Evolutionary conservation across 2,797 vertebrate genomes (phyloP).

Genomic region (Sebastes wilsoni): DNA sequence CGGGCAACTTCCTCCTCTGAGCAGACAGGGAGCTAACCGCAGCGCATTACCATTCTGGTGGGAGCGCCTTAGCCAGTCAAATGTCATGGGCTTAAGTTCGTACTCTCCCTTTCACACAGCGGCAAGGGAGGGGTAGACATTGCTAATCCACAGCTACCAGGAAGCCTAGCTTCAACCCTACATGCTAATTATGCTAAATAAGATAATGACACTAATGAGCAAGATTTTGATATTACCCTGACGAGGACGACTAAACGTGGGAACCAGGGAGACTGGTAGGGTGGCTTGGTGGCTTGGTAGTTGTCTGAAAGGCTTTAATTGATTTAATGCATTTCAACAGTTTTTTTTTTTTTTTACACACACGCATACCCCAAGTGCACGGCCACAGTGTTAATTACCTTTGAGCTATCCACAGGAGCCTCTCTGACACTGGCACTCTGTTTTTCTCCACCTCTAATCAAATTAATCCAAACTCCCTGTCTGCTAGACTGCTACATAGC

Average conservation of each 20-base stretch:
- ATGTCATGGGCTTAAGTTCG: slow-evolving; percentile 57
- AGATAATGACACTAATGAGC: slow-evolving; percentile 39
- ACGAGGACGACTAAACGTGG: slow-evolving; percentile 23
- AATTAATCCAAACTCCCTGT: slow-evolving; percentile 66
- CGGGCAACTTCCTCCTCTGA: slow-evolving; percentile 40
- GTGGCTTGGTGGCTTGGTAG: neutral
- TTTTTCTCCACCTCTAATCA: slow-evolving; percentile 66
- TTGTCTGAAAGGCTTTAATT: slow-evolving; percentile 41
- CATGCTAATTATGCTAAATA: slow-evolving; percentile 45
- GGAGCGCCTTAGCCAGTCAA: slow-evolving; percentile 48
- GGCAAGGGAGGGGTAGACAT: slow-evolving; percentile 23
- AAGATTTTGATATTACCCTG: slow-evolving; percentile 32
- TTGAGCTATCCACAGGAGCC: slow-evolving; percentile 61
- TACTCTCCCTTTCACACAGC: slow-evolving; percentile 19
- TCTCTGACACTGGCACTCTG: slow-evolving; percentile 58
- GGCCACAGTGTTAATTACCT: slow-evolving; percentile 68
- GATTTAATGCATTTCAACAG: slow-evolving; percentile 54
- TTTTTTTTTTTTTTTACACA: neutral
- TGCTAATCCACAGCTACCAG: slow-evolving; percentile 36
- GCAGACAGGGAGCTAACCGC: slow-evolving; percentile 25
- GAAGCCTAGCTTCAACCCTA: slow-evolving; percentile 1
- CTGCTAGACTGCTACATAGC: slow-evolving; percentile 29
- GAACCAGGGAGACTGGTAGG: neutral
- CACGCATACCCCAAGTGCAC: slow-evolving; percentile 16
- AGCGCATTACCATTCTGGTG: slow-evolving; percentile 42